Evolutionary conservation across 2,113 vertebrate genomes (phyloP).

Genomic region (Rhineura floridana): DNA sequence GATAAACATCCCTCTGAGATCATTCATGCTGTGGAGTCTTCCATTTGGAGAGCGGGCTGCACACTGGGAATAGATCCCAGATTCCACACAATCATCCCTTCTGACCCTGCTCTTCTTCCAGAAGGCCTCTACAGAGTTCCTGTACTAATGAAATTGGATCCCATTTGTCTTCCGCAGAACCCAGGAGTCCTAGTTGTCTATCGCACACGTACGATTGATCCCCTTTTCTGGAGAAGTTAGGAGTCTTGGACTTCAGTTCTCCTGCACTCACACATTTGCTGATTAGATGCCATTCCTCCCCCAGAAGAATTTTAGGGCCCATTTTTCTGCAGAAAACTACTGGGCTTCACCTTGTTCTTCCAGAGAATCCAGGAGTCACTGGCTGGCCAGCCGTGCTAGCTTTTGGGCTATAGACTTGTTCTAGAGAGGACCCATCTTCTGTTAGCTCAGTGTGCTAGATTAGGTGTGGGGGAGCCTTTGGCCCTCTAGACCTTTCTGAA

Average conservation of each 20-base stretch:
- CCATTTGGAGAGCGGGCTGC: no score
- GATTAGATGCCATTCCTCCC: neutral
- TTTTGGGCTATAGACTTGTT: neutral
- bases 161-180: neutral
- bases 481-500: no score
- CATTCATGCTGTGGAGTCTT: no score
- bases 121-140: neutral
- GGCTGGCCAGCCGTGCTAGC: neutral
- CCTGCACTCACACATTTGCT: neutral
- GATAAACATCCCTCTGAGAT: no score
- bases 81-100: no score
- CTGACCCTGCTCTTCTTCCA: no score
- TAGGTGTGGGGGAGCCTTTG: no score
- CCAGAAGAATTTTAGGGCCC: neutral
- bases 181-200: neutral
- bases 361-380: neutral
- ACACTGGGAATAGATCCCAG: no score
- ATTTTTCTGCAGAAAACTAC: neutral
- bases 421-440: neutral
- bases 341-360: neutral
- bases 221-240: neutral
- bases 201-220: neutral
- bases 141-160: no score
- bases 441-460: no score
- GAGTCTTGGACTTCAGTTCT: neutral